Evolutionary conservation across 2,888 invertebrate genomes (phyloP).

Genomic region (Tenodera sinensis): DNA sequence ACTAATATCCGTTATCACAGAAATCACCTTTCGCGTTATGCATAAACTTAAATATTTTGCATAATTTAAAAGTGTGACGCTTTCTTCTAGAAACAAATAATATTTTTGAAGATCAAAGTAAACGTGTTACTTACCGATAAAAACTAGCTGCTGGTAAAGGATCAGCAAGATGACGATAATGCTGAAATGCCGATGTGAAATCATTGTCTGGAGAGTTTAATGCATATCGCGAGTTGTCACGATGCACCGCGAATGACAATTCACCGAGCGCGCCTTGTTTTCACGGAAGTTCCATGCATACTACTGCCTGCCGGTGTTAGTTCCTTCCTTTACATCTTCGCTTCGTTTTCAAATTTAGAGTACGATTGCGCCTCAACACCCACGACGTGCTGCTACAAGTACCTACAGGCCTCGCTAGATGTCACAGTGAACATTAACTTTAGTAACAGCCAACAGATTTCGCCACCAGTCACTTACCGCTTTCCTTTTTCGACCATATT

Average conservation of each 20-base stretch:
- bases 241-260: background rate
- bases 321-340: background rate
- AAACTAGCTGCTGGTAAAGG: background rate
- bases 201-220: background rate
- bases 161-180: background rate
- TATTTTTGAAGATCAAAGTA: background rate
- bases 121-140: background rate
- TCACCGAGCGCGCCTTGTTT: background rate
- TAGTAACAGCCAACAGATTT: background rate
- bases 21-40: no score
- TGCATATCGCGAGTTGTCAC: background rate
- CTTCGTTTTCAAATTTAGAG: constrained; percentile 5
- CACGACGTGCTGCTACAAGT: background rate
- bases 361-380: background rate
- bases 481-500: background rate
- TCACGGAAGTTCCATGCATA: constrained; percentile 2
- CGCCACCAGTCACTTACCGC: background rate
- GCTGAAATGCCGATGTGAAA: background rate
- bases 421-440: background rate
- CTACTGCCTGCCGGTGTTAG: background rate
- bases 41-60: no score
- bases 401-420: background rate
- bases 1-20: no score
- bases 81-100: background rate
- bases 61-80: no score